Evolutionary conservation across 2,113 vertebrate species (phyloP).

Genomic region (Lagopus leucura): DNA sequence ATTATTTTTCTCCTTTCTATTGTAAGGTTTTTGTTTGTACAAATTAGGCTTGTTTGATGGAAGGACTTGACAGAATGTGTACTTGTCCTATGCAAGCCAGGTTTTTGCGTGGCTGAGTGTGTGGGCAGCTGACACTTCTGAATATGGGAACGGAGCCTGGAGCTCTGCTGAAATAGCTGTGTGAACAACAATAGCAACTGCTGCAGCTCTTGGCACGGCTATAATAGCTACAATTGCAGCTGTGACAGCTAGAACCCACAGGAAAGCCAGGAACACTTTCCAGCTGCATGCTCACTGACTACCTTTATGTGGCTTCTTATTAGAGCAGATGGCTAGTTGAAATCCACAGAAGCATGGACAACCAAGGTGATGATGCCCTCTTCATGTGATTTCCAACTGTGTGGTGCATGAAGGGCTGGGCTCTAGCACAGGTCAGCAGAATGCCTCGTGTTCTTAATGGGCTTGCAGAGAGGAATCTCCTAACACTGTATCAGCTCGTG

Average conservation of each 20-base stretch:
- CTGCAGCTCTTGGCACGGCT: constrained; percentile 1
- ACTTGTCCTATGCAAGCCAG: background rate
- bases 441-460: background rate
- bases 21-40: background rate
- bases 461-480: background rate
- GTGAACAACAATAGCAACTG: constrained; percentile 19
- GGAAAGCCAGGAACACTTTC: background rate
- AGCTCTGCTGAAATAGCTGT: constrained; percentile 24
- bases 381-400: background rate
- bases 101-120: background rate
- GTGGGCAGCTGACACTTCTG: background rate
- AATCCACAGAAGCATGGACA: background rate
- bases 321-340: background rate
- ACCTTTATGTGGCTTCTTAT: background rate
- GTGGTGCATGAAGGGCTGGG: background rate
- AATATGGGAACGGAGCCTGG: background rate
- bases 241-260: constrained; percentile 3
- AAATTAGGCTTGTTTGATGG: background rate
- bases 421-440: background rate
- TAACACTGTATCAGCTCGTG: background rate
- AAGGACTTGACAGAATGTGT: background rate
- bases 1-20: background rate
- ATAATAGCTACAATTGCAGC: background rate
- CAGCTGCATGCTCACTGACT: rapidly evolving
- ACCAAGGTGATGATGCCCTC: background rate